phyloP scores from a whole-genome alignment of 2,888 invertebrate species.

The Octodonta nipae region DNA sequence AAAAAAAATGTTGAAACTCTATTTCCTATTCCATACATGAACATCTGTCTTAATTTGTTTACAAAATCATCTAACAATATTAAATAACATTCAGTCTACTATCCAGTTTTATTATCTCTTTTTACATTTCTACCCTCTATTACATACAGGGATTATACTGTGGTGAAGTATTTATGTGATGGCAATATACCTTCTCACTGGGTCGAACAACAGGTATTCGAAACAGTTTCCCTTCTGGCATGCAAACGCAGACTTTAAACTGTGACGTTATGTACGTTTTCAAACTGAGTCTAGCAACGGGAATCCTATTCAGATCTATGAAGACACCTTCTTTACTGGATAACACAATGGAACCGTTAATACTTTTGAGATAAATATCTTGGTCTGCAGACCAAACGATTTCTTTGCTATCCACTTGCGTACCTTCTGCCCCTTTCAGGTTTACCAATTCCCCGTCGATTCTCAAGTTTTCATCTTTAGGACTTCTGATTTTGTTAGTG shows the following conservation, averaged over 20 bases:
- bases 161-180: conserved; percentile 43
- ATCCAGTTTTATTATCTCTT: no score
- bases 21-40: no score
- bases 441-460: conserved; percentile 48
- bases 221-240: conserved; percentile 77
- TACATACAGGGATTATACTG: conserved; percentile 49
- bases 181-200: conserved; percentile 43
- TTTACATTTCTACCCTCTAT: no score
- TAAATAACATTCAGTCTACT: no score
- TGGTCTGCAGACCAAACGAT: conserved; percentile 66
- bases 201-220: conserved; percentile 57
- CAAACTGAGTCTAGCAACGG: conserved; percentile 44
- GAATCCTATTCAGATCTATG: conserved; percentile 57
- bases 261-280: conserved; percentile 40
- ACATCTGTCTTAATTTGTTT: no score
- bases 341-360: conserved; percentile 60
- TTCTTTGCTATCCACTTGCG: conserved; percentile 56
- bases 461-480: conserved; percentile 51
- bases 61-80: no score
- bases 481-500: conserved; percentile 60
- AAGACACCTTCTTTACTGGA: conserved; percentile 57
- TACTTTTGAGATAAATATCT: conserved; percentile 61
- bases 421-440: conserved; percentile 69
- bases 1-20: no score
- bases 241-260: conserved; percentile 80